Base-by-base conservation (phyloP, 1,140 invertebrate species). In the Nephila pilipes region DNA sequence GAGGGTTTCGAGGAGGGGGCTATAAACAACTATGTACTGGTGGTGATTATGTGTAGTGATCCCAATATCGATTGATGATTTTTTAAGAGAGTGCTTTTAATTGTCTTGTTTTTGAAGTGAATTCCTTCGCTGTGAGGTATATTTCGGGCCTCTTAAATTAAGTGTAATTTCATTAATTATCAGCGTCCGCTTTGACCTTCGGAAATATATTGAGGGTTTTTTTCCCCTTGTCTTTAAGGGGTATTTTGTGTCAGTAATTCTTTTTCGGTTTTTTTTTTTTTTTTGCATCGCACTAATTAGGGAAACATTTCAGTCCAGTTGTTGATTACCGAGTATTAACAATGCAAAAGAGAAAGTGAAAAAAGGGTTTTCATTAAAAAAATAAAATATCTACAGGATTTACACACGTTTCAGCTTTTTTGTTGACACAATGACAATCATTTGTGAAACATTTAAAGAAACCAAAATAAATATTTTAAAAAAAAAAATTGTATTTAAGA, bases 31-130 rank as follows among this genome's bases (percentile, higher is more conserved):
- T 25, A 12, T 18, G 22, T 65, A 12, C 63, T 65, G 22, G 14
- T 36, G 69, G 69, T 32, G 69, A 36, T 75, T 75, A 75, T 75
- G 69, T 75, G 32, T 65, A 25, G 25, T 25, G 63, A 65, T 65
- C n/a, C 25, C 36, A 12, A 8, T 81, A 55, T 46, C 80, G 80
- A 55, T 54, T 81, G 80, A 81, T 81, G 36, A 81, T 81, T 81
- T 81, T 81, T 81, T 81, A 81, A 81, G 46, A 6, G 80, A 81
- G 20, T 81, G 80, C 80, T 81, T 81, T 81, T 81, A 81, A 81
- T 81, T 81, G 46, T 81, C 80, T n/a, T 81, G 38, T 81, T 46
- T 81, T 81, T 81, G 69, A 75, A 75, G 69, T 75, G 69, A 75
- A 36, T 75, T 75, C 69, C 29, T 4, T 25, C 69, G 18, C 29